phyloP scores from a whole-genome alignment of 2,888 invertebrate species.

The Caenorhabditis panamensis region DNA sequence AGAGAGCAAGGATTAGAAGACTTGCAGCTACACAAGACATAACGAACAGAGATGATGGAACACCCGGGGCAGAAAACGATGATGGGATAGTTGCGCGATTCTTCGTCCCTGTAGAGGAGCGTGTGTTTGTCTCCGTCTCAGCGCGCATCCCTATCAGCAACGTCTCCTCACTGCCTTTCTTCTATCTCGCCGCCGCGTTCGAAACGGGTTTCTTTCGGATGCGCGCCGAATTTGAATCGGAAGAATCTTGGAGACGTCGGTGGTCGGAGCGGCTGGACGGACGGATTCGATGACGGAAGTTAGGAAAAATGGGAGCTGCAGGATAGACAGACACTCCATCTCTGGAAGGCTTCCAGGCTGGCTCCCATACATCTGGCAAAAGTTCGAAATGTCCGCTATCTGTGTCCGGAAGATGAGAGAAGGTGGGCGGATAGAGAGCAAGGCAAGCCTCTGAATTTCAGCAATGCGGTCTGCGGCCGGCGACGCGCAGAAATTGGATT shows the following conservation, averaged over 20 bases:
- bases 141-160: conserved; percentile 44
- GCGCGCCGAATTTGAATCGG: conserved; percentile 55
- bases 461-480: conserved; percentile 36
- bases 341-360: neutral
- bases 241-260: conserved; percentile 37
- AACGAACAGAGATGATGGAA: conserved; percentile 29
- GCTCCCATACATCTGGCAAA: neutral
- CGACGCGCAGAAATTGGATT: conserved; percentile 30
- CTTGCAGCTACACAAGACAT: no score
- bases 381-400: no score
- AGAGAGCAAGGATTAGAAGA: no score
- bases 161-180: conserved; percentile 30
- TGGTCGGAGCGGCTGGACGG: no score
- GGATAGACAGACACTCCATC: neutral
- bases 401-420: neutral
- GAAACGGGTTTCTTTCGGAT: conserved; percentile 53
- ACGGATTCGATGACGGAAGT: conserved; percentile 2
- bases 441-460: conserved; percentile 45
- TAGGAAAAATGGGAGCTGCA: neutral
- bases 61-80: conserved; percentile 39
- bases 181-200: conserved; percentile 42
- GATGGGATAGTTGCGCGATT: conserved; percentile 34
- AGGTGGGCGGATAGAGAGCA: conserved; percentile 33
- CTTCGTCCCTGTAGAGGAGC: conserved; percentile 24
- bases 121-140: conserved; percentile 49